Percentiles rank a stretch among this genome's conserved stretches.
Conservation (phyloP, 2,888 invertebrate genomes). For the Diploptera punctata region DNA sequence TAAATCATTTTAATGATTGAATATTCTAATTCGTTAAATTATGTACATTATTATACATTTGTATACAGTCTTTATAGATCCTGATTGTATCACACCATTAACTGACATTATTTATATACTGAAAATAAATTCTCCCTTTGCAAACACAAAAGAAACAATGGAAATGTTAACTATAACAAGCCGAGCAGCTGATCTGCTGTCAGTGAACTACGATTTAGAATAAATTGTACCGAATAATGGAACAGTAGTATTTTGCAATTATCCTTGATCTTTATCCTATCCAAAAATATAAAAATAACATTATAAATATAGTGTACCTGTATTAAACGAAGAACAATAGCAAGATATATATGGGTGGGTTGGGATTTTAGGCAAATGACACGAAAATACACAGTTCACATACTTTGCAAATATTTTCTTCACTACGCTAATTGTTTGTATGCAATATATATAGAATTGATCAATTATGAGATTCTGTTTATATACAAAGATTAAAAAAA, state of each 20-base stretch:
- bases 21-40: no score
- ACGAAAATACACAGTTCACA: not conserved
- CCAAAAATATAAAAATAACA: not conserved
- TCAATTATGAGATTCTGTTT: not conserved
- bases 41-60: no score
- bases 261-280: not conserved
- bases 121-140: no score
- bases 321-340: not conserved
- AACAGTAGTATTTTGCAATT: not conserved
- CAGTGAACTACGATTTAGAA: not conserved
- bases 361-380: not conserved
- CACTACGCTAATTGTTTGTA: not conserved
- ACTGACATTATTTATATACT: no score
- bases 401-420: not conserved
- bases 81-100: no score
- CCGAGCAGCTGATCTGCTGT: not conserved
- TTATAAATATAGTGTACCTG: not conserved
- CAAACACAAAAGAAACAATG: no score
- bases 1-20: no score
- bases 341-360: not conserved
- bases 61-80: no score
- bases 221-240: not conserved
- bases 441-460: not conserved
- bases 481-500: not conserved
- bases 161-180: not conserved